Conservation (phyloP, 2,888 invertebrate genomes). For the Synergus umbraculus region DNA sequence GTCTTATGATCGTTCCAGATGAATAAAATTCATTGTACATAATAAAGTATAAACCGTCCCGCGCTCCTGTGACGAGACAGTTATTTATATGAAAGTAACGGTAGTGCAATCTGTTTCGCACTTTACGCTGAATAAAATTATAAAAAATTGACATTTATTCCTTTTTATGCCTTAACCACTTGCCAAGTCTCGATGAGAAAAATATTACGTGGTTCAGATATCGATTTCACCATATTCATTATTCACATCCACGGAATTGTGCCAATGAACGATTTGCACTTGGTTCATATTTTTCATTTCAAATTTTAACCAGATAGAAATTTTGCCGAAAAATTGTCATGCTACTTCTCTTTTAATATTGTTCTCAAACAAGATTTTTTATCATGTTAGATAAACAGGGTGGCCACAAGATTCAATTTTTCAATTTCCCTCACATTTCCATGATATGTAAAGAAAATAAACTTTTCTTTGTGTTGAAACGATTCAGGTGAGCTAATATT, state of each 20-base stretch:
- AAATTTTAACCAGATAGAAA: neutral
- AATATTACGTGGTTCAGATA: conserved; percentile 12
- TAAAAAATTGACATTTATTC: conserved; percentile 12
- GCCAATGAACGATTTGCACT: neutral
- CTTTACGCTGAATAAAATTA: neutral
- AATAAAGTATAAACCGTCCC: conserved; percentile 34
- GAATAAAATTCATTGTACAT: conserved; percentile 47
- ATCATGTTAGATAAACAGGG: neutral
- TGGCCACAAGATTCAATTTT: too few species aligned
- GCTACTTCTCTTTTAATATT: neutral
- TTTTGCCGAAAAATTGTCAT: too few species aligned
- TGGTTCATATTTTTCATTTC: neutral
- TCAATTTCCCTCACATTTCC: too few species aligned
- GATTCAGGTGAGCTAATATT: too few species aligned
- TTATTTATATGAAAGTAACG: conserved; percentile 48
- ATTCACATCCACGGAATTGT: neutral
- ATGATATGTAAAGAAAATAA: too few species aligned
- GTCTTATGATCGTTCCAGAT: conserved; percentile 59
- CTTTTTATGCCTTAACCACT: neutral
- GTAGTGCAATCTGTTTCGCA: conserved; percentile 37
- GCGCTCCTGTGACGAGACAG: conserved; percentile 46
- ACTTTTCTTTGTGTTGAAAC: too few species aligned
- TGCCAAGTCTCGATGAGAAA: neutral
- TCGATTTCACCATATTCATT: neutral
- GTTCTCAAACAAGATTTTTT: neutral